Conservation (phyloP, 2,113 vertebrate species). For the Pithys albifrons region DNA sequence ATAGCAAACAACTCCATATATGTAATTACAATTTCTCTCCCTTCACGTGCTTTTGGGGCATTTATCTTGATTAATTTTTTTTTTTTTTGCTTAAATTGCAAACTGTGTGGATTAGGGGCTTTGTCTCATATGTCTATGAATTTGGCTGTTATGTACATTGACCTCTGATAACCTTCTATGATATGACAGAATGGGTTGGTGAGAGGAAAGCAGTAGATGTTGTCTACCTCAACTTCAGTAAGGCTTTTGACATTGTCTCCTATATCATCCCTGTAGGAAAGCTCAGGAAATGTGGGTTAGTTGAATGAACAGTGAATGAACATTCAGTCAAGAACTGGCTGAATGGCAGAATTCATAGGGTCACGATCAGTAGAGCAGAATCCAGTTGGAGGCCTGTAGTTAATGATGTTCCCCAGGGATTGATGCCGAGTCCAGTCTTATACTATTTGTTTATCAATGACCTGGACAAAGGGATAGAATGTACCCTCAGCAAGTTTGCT, state of each 20-base stretch:
- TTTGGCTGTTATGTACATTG: background rate
- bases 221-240: background rate
- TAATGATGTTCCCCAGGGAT: rapidly evolving
- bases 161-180: background rate
- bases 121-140: background rate
- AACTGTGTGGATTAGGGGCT: background rate
- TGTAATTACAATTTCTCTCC: background rate
- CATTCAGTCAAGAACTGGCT: background rate
- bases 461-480: background rate
- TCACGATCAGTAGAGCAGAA: background rate
- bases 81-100: background rate
- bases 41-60: background rate
- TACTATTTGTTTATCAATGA: background rate
- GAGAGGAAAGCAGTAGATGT: background rate
- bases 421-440: rapidly evolving
- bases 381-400: background rate
- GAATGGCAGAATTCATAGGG: background rate
- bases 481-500: background rate
- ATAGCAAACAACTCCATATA: background rate
- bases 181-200: background rate
- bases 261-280: background rate
- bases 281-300: background rate
- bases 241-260: background rate
- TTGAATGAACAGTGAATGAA: background rate
- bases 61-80: background rate